A percentile compares a stretch with the other conserved stretches of the same genome.
Conservation (phyloP, 1,140 invertebrate species). For the Temnothorax longispinosus region DNA sequence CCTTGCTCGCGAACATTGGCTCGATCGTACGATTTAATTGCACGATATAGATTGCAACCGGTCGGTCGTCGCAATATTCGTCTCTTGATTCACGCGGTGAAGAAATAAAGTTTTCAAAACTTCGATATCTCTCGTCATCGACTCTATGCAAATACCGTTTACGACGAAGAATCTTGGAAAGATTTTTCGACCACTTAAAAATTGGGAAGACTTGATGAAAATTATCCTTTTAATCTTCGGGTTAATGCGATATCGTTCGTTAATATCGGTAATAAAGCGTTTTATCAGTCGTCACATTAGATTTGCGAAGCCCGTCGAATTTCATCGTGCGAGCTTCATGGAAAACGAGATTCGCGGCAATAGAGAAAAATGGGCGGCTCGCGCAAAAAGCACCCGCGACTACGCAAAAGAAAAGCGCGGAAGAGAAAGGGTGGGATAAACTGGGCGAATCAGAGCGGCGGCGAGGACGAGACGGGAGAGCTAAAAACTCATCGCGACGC, state of each 20-base stretch:
- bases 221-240: slow-evolving; percentile 9
- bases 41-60: slow-evolving; percentile 2
- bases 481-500: slow-evolving; percentile 62
- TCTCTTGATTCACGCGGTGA: not conserved
- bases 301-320: not conserved
- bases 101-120: not conserved
- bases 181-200: not conserved
- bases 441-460: slow-evolving; percentile 31
- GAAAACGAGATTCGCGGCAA: slow-evolving; percentile 73
- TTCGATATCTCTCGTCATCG: not conserved
- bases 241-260: slow-evolving; percentile 35
- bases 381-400: slow-evolving; percentile 57
- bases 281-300: slow-evolving; percentile 11
- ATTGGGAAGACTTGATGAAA: not conserved
- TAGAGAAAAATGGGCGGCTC: slow-evolving; percentile 47
- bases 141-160: not conserved
- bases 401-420: slow-evolving; percentile 61
- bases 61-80: slow-evolving; percentile 12
- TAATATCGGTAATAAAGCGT: slow-evolving; percentile 29
- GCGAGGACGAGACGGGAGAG: not conserved
- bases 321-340: slow-evolving; percentile 62
- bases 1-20: slow-evolving; percentile 42
- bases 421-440: slow-evolving; percentile 54
- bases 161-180: not conserved
- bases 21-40: slow-evolving; percentile 51